Evolutionary conservation across 1,140 invertebrate species (phyloP), one percentile per base, ranked within the genome.

Genomic region (Trypoxylus dichotomus): DNA sequence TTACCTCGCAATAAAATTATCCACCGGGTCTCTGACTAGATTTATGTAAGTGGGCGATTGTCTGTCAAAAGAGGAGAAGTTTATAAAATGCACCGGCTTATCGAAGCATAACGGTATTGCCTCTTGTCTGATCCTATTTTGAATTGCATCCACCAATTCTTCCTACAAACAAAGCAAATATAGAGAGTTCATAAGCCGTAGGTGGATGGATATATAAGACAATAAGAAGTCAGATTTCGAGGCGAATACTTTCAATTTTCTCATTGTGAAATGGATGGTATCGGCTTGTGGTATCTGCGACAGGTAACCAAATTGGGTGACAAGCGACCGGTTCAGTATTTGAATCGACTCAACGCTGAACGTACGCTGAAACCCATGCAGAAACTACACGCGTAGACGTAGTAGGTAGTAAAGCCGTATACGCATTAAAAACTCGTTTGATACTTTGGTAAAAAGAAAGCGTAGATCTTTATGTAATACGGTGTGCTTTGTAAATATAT

Each of bases 21-120:
- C 88, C 10, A 90, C 84, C 7, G 92, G 92, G 83, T 93, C 89
- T 81, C 92, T 86, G 6, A 93, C 88, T 58, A 94, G 80, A 79
- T 92, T 92, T 72, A 93, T 89, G 83, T 90, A 93, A 37, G 89
- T 89, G 1, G 92, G 92, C 19, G 88, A 88, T 81, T 90, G 89
- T 77, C 87, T 86, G 15, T 88, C 90, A 78, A 87, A 90, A 42
- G 86, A 81, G 1, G 89, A 89, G 83, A 93, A 93, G 85, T 93
- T 92, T 3, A 92, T 84, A 82, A 92, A 93, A 80, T 90, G 89
- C 1, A 92, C 86, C 80, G 91, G 89, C 6, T 89, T 86, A 81
- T 93, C 91, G 80, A 92, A 92, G 79, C 88, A 90, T 37, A 91
- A 81, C 19, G 90, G 91, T 37, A 91, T 84, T 1, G 90, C 90